phyloP scores from a whole-genome alignment of 2,888 invertebrate genomes.

The Yponomeuta cagnagella region DNA sequence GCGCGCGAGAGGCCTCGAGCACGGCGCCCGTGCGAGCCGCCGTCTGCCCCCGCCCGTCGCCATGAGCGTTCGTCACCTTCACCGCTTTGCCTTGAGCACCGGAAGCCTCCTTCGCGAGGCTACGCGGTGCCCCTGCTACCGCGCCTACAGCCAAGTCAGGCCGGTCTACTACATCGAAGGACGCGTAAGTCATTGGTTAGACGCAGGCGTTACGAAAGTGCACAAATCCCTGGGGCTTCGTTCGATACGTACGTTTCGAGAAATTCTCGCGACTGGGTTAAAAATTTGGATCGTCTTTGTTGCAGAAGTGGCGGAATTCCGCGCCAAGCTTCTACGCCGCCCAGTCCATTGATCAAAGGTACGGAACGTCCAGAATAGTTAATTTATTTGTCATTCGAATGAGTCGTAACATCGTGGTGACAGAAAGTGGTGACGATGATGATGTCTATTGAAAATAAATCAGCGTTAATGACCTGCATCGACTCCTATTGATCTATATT shows the following conservation, averaged over 20 bases:
- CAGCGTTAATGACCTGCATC: slow-evolving; percentile 51
- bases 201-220: slow-evolving; percentile 17
- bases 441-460: slow-evolving; percentile 42
- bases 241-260: background rate
- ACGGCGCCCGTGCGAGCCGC: slow-evolving; percentile 41
- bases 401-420: background rate
- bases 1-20: slow-evolving; percentile 45
- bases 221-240: background rate
- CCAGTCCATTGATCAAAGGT: slow-evolving; percentile 66
- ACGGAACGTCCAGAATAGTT: slow-evolving; percentile 22
- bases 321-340: slow-evolving; percentile 65
- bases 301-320: slow-evolving; percentile 71
- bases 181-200: slow-evolving; percentile 49
- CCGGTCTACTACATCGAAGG: slow-evolving; percentile 62
- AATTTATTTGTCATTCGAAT: background rate
- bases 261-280: slow-evolving; percentile 2
- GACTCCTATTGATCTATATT: slow-evolving; percentile 65
- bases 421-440: background rate
- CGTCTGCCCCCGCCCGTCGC: slow-evolving; percentile 25
- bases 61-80: slow-evolving; percentile 60
- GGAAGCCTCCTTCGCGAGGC: slow-evolving; percentile 35
- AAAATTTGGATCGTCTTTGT: slow-evolving; percentile 26
- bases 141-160: slow-evolving; percentile 65
- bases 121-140: slow-evolving; percentile 41
- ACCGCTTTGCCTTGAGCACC: slow-evolving; percentile 42